phyloP scores from a whole-genome alignment of 2,888 invertebrate genomes.

The Agapostemon virescens region DNA sequence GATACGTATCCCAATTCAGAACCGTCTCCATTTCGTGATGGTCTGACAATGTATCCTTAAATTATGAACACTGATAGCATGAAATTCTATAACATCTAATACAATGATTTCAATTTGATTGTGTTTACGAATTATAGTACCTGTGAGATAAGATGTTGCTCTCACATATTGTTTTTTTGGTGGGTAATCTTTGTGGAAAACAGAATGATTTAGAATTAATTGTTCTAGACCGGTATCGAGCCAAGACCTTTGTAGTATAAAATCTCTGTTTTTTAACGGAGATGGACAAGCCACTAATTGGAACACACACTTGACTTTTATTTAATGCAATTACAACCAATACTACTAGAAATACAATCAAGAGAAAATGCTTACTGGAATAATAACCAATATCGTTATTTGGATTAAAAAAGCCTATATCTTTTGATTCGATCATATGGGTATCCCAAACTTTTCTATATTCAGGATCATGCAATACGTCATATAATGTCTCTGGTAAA shows the following conservation, averaged over 20 bases:
- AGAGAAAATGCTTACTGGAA: constrained; percentile 85
- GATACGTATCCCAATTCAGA: constrained; percentile 94
- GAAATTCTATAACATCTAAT: neutral
- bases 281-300: constrained; percentile 91
- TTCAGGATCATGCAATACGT: constrained; percentile 94
- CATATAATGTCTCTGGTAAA: constrained; percentile 88
- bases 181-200: constrained; percentile 92
- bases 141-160: constrained; percentile 85
- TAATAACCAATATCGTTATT: constrained; percentile 97
- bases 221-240: constrained; percentile 92
- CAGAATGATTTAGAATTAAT: constrained; percentile 94
- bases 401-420: constrained; percentile 94
- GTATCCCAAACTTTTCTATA: constrained; percentile 95
- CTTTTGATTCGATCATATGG: constrained; percentile 92
- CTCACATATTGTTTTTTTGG: constrained; percentile 91
- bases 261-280: constrained; percentile 94
- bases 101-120: constrained; percentile 12
- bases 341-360: neutral
- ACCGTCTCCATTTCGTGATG: constrained; percentile 82
- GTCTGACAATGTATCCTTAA: constrained; percentile 85
- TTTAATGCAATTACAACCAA: constrained; percentile 11
- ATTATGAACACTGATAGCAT: constrained; percentile 20
- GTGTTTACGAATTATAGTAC: constrained; percentile 71
- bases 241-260: constrained; percentile 95
- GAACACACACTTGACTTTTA: constrained; percentile 16